These are phyloP conservation scores for Distichodus sexfasciatus DNA, from an alignment of 2,797 vertebrate species.

Conservation along the genomic window DNA sequence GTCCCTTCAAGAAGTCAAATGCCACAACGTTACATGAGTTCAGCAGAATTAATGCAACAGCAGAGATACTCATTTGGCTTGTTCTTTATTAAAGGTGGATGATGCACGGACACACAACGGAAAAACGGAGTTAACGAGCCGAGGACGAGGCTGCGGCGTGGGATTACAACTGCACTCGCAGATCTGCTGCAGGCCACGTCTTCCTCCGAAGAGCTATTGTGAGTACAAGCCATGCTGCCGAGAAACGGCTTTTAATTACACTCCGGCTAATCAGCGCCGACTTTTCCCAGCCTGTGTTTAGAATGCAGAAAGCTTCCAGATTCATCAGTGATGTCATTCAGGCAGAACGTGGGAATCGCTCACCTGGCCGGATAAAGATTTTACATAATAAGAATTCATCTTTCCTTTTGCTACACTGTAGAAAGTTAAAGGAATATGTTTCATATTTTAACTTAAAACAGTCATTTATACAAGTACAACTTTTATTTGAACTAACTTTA, in stretches of 20 bases:
- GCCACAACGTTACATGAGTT: not conserved
- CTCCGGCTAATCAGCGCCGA: not conserved
- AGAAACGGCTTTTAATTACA: constrained; percentile 18
- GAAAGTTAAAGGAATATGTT: no score
- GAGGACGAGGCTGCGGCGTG: no score
- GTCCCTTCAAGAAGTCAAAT: not conserved
- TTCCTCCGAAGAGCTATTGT: not conserved
- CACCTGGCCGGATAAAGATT: no score
- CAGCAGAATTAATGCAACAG: constrained; percentile 1
- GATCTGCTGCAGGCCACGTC: not conserved
- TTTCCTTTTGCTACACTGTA: no score
- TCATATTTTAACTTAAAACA: no score
- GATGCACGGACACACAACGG: not conserved
- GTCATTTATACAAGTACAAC: no score
- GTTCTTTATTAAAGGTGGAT: no score
- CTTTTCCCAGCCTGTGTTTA: not conserved
- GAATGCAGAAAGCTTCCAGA: not conserved
- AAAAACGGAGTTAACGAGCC: no score
- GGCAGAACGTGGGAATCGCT: not conserved
- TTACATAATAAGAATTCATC: no score
- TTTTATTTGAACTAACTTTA: no score
- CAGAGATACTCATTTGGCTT: constrained; percentile 51
- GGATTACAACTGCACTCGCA: not conserved
- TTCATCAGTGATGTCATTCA: not conserved
- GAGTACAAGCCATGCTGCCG: constrained; percentile 2